Base-by-base conservation (phyloP, 2,888 invertebrate genomes). In the Coelopa pilipes region DNA sequence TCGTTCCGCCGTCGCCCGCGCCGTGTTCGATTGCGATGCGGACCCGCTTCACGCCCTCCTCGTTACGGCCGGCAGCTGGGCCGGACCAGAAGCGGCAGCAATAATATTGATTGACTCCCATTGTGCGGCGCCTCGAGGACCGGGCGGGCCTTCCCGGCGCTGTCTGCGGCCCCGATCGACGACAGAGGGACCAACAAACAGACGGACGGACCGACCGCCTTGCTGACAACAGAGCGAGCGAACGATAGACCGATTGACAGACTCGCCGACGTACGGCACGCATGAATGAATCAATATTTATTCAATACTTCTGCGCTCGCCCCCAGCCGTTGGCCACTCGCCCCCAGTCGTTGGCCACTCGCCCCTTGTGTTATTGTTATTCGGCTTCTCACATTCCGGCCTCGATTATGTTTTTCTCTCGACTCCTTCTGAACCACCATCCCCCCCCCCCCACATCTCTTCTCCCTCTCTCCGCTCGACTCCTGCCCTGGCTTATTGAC, bases 71-170 rank as follows among this genome's bases (percentile, higher is more conserved):
- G 34, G 4, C 34, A 34, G 34, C 34, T 34, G 34, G 53, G 53
- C 53, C 15, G 53, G 15, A 9, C n/a, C 13, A 53, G 53, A 15
- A 53, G 13, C n/a, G 13, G 10, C 53, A 5, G n/a, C 50, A 66
- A 66, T 66, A 66, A 66, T 21, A 66, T 66, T 66, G 66, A 66
- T 66, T 66, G 66, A 66, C 50, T 50, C 50, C 66, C 50, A 49
- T 66, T 66, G 66, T 66, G 65, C 53, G n/a, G 53, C 53, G n/a
- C 34, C 34, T 34, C 4, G 34, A n/a, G n/a, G n/a, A n/a, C n/a
- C n/a, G n/a, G n/a, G n/a, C n/a, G n/a, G n/a, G n/a, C n/a, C n/a
- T n/a, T n/a, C n/a, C n/a, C n/a, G n/a, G n/a, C n/a, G n/a, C n/a
- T n/a, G n/a, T n/a, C n/a, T n/a, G n/a, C n/a, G n/a, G n/a, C n/a